These are phyloP conservation scores for Centropus unirufus DNA, from an alignment of 2,113 vertebrate genomes.

Conservation along the genomic window DNA sequence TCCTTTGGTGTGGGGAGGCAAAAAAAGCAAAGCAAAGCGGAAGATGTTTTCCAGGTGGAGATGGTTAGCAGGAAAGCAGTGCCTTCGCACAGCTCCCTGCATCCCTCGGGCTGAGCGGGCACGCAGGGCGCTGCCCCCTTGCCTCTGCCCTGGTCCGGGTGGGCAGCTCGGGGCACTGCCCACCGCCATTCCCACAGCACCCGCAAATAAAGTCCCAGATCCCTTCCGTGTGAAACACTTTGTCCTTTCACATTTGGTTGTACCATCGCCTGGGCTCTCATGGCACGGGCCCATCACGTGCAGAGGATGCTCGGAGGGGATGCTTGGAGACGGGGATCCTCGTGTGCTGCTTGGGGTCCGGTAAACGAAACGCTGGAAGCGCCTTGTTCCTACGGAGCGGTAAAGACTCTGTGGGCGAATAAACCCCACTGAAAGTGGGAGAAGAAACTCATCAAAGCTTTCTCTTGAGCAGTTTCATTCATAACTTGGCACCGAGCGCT, in stretches of 20 bases:
- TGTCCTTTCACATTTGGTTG: not conserved
- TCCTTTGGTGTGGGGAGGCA: not conserved
- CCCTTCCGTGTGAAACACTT: not conserved
- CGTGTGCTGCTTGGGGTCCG: fast-evolving
- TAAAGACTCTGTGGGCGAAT: too few species aligned
- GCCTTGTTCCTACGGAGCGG: not conserved
- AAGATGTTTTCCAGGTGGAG: not conserved
- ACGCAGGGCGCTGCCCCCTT: too few species aligned
- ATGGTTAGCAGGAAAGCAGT: not conserved
- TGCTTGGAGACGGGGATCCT: not conserved
- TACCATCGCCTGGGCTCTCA: fast-evolving
- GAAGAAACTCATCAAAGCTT: not conserved
- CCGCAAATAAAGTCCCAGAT: too few species aligned
- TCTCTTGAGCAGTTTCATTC: not conserved
- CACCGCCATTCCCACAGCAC: not conserved
- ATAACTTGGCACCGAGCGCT: not conserved
- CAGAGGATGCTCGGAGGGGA: not conserved
- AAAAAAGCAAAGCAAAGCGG: not conserved
- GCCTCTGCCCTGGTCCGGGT: too few species aligned
- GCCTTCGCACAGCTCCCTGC: not conserved
- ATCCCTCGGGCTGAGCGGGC: not conserved
- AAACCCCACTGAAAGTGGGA: not conserved
- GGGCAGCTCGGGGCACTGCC: not conserved
- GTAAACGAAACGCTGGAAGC: fast-evolving
- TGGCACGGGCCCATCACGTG: fast-evolving